Evolutionary conservation across 2,797 vertebrate species (phyloP).

Genomic region (Cossypha niveicapilla): DNA sequence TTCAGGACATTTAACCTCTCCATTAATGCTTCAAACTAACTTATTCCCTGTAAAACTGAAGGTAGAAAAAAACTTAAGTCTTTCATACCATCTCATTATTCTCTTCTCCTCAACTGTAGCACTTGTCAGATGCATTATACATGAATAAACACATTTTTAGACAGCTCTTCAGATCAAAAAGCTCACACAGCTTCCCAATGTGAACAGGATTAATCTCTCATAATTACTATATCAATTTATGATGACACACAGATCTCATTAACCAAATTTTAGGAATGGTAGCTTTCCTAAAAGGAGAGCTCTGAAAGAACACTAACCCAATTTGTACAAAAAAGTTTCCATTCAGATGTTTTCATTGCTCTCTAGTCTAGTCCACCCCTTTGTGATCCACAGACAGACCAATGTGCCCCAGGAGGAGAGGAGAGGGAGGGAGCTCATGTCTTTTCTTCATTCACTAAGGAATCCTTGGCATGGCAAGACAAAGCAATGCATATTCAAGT

Average conservation of each 20-base stretch:
- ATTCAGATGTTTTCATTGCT: not conserved
- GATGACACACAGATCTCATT: conserved; percentile 67
- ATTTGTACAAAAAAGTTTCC: not conserved
- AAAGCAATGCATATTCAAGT: conserved; percentile 23
- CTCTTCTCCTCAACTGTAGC: conserved; percentile 35
- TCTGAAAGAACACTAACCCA: not conserved
- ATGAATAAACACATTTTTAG: conserved; percentile 68
- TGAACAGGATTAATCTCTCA: conserved; percentile 66
- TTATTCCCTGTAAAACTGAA: conserved; percentile 3
- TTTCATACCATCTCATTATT: conserved; percentile 57
- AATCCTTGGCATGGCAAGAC: conserved; percentile 24
- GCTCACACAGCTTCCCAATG: conserved; percentile 66
- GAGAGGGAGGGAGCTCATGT: not conserved
- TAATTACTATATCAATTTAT: conserved; percentile 70
- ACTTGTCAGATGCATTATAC: conserved; percentile 63
- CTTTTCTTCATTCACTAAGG: conserved; percentile 34
- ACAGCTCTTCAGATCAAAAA: conserved; percentile 70
- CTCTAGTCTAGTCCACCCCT: not conserved
- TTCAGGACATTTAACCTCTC: conserved; percentile 33
- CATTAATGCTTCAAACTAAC: conserved; percentile 24
- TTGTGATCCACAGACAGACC: not conserved
- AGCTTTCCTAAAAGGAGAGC: conserved; percentile 1
- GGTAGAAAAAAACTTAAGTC: not conserved
- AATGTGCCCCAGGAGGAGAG: not conserved
- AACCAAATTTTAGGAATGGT: conserved; percentile 43